phyloP scores from a whole-genome alignment of 2,888 invertebrate species.

The Rhimphoctona megacephalus region DNA sequence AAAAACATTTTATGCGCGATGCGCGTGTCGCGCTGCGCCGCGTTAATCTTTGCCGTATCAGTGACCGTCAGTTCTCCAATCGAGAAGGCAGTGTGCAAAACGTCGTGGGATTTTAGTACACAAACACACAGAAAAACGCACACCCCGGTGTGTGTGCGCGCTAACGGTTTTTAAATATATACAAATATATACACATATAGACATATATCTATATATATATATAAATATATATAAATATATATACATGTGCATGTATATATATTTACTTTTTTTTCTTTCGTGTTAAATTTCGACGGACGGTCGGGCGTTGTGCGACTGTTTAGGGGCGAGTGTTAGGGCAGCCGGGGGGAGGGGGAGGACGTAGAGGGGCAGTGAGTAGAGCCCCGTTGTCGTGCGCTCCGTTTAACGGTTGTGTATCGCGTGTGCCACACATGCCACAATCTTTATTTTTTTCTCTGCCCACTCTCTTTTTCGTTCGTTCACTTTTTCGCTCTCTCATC shows the following conservation, averaged over 20 bases:
- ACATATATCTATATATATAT: not conserved
- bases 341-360: not conserved
- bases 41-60: constrained; percentile 81
- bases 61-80: constrained; percentile 79
- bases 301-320: constrained; percentile 41
- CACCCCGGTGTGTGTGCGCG: constrained; percentile 11
- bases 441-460: constrained; percentile 7
- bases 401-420: constrained; percentile 45
- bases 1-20: constrained; percentile 78
- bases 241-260: not conserved
- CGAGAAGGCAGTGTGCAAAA: constrained; percentile 76
- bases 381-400: constrained; percentile 29
- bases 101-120: constrained; percentile 41
- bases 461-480: constrained; percentile 4
- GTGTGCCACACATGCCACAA: constrained; percentile 29
- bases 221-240: not conserved
- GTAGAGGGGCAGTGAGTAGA: constrained; percentile 27
- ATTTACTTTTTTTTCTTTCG: constrained; percentile 24
- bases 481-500: constrained; percentile 19
- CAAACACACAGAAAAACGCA: constrained; percentile 9
- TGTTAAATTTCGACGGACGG: constrained; percentile 42
- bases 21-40: constrained; percentile 83
- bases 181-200: constrained; percentile 23
- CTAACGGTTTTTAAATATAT: constrained; percentile 31
- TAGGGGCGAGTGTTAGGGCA: not conserved